phyloP scores from a whole-genome alignment of 2,113 vertebrate species.

The Morphnarchus princeps region DNA sequence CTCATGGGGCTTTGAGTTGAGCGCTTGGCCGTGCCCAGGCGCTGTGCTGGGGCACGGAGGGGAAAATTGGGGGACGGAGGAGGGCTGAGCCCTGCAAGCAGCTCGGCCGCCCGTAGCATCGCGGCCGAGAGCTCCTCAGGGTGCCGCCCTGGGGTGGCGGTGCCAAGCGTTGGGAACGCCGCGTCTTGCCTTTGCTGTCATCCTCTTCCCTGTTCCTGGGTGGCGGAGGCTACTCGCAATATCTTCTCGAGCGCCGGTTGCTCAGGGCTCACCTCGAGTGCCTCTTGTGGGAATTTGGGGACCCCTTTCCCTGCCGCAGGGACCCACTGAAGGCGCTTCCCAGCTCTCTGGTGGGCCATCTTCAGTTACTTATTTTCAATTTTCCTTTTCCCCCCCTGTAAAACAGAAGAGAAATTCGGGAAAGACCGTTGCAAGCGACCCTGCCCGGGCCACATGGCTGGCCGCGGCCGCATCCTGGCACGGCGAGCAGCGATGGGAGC shows the following conservation, averaged over 20 bases:
- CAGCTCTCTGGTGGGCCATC: fast-evolving
- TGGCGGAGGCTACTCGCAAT: fast-evolving
- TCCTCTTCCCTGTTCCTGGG: neutral
- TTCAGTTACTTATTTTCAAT: neutral
- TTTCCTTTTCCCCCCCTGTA: neutral
- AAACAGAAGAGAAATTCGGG: neutral
- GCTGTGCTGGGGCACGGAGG: fast-evolving
- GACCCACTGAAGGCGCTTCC: neutral
- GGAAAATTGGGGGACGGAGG: fast-evolving
- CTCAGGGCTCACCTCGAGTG: neutral
- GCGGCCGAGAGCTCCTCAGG: fast-evolving
- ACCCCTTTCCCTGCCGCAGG: neutral
- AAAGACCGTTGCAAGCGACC: neutral
- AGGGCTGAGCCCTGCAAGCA: neutral
- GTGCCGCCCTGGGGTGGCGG: neutral
- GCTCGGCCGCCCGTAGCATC: fast-evolving
- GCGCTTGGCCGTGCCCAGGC: neutral
- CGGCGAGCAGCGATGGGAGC: fast-evolving
- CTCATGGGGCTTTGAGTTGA: neutral
- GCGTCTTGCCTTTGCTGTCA: fast-evolving
- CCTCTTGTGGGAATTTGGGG: neutral
- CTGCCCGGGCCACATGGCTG: fast-evolving
- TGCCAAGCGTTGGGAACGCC: fast-evolving
- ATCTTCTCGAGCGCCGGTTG: neutral
- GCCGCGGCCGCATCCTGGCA: fast-evolving